These are phyloP conservation scores for Chelonoidis abingdonii DNA, from an alignment of 2,113 vertebrate genomes.

Conservation along the genomic window DNA sequence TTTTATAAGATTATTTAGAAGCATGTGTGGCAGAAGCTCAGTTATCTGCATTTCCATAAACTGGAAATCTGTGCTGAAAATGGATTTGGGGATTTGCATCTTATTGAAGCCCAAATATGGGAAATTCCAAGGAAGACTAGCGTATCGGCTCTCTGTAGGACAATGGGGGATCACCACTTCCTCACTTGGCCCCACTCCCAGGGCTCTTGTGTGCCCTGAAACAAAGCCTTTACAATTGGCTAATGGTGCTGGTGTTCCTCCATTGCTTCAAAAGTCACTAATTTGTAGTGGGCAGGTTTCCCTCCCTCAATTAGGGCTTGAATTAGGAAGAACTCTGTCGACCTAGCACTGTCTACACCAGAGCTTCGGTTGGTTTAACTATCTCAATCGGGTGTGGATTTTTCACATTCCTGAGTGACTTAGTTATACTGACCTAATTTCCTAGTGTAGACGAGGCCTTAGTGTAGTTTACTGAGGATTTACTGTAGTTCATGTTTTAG, in stretches of 20 bases:
- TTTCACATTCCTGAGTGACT: not conserved
- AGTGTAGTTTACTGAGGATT: not conserved
- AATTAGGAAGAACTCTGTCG: not conserved
- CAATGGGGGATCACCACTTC: not conserved
- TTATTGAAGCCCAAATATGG: not conserved
- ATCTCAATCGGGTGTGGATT: not conserved
- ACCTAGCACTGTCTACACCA: not conserved
- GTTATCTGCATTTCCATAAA: not conserved
- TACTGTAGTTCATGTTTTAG: not conserved
- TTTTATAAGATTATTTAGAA: not conserved
- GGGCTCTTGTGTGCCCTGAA: not conserved
- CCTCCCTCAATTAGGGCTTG: not conserved
- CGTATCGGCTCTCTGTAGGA: not conserved
- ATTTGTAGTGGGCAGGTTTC: not conserved
- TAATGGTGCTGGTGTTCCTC: not conserved
- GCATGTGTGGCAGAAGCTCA: not conserved
- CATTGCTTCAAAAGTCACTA: fast-evolving
- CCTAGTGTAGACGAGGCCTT: not conserved
- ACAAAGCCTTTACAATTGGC: not conserved
- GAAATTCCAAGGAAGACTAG: not conserved
- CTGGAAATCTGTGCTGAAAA: not conserved
- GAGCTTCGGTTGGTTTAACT: not conserved
- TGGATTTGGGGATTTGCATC: not conserved
- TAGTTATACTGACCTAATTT: not conserved
- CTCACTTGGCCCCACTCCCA: not conserved